These are phyloP conservation scores for Hypanus sabinus DNA, from an alignment of 2,113 vertebrate species.

Conservation along the genomic window DNA sequence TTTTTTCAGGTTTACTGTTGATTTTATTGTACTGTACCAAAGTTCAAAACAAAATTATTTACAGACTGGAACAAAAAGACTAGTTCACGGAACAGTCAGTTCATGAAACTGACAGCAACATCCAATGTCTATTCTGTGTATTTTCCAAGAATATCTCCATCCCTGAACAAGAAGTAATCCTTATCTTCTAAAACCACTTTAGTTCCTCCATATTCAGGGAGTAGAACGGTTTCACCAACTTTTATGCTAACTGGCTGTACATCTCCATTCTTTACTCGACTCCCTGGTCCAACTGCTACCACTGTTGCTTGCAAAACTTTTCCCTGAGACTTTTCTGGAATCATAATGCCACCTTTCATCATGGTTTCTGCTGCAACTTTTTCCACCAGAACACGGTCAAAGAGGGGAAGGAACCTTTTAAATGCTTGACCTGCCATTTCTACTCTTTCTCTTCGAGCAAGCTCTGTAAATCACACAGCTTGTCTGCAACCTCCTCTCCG, in stretches of 20 bases:
- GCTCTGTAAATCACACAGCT: too few relatives aligned
- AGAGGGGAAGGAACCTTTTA: slow-evolving; percentile 85
- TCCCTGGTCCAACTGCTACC: slow-evolving; percentile 78
- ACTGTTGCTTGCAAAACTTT: slow-evolving; percentile 89
- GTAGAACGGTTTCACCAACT: slow-evolving; percentile 88
- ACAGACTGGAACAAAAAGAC: too few relatives aligned
- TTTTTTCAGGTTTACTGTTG: too few relatives aligned
- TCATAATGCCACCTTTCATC: slow-evolving; percentile 92
- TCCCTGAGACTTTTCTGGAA: slow-evolving; percentile 91
- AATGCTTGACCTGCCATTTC: slow-evolving; percentile 82
- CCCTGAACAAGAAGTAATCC: too few relatives aligned
- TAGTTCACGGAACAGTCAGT: too few relatives aligned
- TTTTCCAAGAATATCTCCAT: too few relatives aligned
- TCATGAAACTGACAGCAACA: too few relatives aligned
- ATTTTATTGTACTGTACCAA: too few relatives aligned
- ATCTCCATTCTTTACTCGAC: slow-evolving; percentile 72
- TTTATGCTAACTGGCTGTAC: slow-evolving; percentile 76
- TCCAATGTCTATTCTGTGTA: too few relatives aligned
- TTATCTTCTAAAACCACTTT: slow-evolving; percentile 88
- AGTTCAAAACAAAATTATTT: too few relatives aligned
- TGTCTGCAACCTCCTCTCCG: too few relatives aligned
- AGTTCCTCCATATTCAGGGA: slow-evolving; percentile 95
- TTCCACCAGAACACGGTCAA: slow-evolving; percentile 91
- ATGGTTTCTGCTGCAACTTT: slow-evolving; percentile 76
- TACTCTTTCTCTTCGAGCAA: too few relatives aligned